Conservation (phyloP, 2,888 invertebrate species). For the Tetragonula carbonaria region DNA sequence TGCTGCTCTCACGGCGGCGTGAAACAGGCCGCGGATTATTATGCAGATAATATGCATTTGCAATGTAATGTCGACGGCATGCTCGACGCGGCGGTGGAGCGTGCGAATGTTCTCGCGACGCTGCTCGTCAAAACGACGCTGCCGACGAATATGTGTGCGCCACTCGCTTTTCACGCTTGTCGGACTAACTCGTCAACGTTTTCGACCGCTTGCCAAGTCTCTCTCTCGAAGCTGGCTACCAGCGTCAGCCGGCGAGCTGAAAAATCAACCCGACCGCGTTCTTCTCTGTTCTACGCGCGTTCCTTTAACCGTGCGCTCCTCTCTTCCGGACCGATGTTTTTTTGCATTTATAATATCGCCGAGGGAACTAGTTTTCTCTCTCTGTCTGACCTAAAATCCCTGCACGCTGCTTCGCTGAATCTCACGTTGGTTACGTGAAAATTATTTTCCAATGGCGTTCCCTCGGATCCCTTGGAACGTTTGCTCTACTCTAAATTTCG, state of each 20-base stretch:
- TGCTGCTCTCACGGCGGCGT: slow-evolving; percentile 49
- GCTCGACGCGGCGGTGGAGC: slow-evolving; percentile 42
- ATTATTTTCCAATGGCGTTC: neutral
- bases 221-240: neutral
- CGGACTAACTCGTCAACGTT: slow-evolving; percentile 31
- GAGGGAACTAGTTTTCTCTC: neutral
- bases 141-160: slow-evolving; percentile 41
- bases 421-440: neutral
- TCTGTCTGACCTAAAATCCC: neutral
- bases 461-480: neutral
- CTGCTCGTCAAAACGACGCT: slow-evolving; percentile 50
- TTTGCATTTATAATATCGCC: neutral
- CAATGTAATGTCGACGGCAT: slow-evolving; percentile 47
- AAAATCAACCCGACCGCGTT: neutral
- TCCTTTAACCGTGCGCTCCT: neutral
- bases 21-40: slow-evolving; percentile 63
- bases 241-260: neutral
- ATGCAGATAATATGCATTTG: slow-evolving; percentile 68
- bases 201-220: slow-evolving; percentile 35
- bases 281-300: neutral
- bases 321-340: neutral
- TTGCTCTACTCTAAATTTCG: neutral
- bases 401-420: neutral
- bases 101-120: slow-evolving; percentile 50
- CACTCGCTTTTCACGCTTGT: slow-evolving; percentile 46